Conservation (phyloP, 1,140 invertebrate species). For the Vollenhovia emeryi region DNA sequence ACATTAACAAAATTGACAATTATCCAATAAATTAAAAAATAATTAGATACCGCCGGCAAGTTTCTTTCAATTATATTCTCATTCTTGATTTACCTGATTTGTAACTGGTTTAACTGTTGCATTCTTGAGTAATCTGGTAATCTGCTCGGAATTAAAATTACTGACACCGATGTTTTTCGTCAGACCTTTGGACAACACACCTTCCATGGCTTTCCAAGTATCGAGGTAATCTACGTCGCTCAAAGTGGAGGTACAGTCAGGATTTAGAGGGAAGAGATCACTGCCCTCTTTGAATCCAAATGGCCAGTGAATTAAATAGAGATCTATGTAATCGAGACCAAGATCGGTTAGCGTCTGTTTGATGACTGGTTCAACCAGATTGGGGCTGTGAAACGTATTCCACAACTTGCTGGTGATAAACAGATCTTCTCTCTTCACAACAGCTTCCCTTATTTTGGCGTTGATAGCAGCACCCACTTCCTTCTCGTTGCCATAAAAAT, state of each 20-base stretch:
- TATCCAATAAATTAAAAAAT: too few species aligned
- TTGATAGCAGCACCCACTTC: constrained; percentile 93
- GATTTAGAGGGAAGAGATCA: constrained; percentile 80
- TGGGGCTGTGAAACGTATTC: constrained; percentile 85
- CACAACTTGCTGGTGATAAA: constrained; percentile 87
- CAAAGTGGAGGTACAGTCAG: constrained; percentile 82
- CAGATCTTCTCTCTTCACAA: constrained; percentile 90
- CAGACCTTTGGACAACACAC: constrained; percentile 88
- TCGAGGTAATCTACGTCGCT: constrained; percentile 88
- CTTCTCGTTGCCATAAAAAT: constrained; percentile 91
- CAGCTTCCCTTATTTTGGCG: constrained; percentile 90
- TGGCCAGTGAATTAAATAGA: constrained; percentile 94
- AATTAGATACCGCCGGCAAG: neutral
- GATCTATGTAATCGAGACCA: constrained; percentile 90
- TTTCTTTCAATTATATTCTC: neutral
- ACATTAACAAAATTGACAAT: too few species aligned
- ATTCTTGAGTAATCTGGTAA: constrained; percentile 88
- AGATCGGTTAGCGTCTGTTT: constrained; percentile 88
- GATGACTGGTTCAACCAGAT: constrained; percentile 84
- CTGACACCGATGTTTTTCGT: constrained; percentile 93
- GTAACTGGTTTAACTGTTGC: constrained; percentile 91
- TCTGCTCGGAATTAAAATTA: constrained; percentile 94
- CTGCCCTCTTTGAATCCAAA: constrained; percentile 86
- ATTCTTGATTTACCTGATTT: constrained; percentile 88
- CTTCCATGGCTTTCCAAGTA: constrained; percentile 92